Base-by-base conservation (phyloP, 2,888 invertebrate species). In the Alitta virens region DNA sequence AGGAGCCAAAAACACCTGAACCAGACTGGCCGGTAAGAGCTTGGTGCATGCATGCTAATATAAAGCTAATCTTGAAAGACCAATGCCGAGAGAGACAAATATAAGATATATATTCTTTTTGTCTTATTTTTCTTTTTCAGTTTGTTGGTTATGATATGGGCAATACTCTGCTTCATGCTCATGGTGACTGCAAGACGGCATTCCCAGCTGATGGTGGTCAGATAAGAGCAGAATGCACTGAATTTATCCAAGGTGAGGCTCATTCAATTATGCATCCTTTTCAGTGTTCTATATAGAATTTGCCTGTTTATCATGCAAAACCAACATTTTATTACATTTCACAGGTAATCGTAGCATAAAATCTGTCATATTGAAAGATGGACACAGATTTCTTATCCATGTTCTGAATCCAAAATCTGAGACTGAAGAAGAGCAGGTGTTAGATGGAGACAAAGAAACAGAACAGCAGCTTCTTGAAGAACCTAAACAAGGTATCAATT, bases 81-180 rank as follows among this genome's bases (percentile, higher is more conserved):
- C n/a, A n/a, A n/a, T n/a, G n/a, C n/a, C n/a, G n/a, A n/a, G n/a
- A n/a, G n/a, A n/a, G n/a, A n/a, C n/a, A n/a, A n/a, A n/a, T n/a
- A n/a, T n/a, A n/a, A n/a, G n/a, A n/a, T n/a, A n/a, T n/a, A n/a
- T n/a, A n/a, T n/a, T n/a, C n/a, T n/a, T n/a, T n/a, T n/a, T n/a
- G n/a, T n/a, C n/a, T n/a, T n/a, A 12, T 33, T 33, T 33, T 33
- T 33, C 62, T 60, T 52, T 59, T 68, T 42, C 70, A 81, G 79
- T 81, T 80, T 63, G 70, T 68, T 56, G 81, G 82, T 2, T 82
- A 81, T 67, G 78, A 82, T 66, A 68, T 80, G 16, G 80, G 80
- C 18, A 78, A 80, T 68, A 74, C 77, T 27, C 60, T 81, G 60
- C 72, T 80, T n/a, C 78, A 80, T 66, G 73, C 75, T 1, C 74